phyloP scores from a whole-genome alignment of 1,140 invertebrate genomes.

The Drosophila bifasciata region DNA sequence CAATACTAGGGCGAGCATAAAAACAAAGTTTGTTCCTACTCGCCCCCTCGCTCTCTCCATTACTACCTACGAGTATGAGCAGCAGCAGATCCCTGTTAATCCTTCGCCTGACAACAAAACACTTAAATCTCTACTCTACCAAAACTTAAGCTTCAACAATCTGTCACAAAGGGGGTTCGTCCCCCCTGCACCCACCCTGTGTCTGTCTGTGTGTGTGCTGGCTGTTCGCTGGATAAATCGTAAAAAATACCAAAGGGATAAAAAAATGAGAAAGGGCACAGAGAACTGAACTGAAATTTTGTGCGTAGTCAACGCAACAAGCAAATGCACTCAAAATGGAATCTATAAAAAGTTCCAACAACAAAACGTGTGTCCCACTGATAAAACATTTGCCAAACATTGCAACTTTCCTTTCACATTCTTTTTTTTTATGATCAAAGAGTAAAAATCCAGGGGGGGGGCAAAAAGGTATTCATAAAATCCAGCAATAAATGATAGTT shows the following conservation, averaged over 20 bases:
- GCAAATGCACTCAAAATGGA: constrained; percentile 74
- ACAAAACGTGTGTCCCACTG: constrained; percentile 59
- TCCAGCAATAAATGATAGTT: neutral
- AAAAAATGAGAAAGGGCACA: constrained; percentile 12
- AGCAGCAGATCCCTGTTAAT: constrained; percentile 10
- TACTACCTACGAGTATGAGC: too few species aligned
- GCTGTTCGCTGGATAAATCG: constrained; percentile 54
- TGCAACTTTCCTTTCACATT: constrained; percentile 31
- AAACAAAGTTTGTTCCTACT: neutral
- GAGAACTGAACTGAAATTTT: constrained; percentile 10
- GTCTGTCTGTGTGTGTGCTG: neutral
- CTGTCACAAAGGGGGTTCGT: constrained; percentile 49
- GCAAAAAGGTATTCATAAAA: constrained; percentile 44
- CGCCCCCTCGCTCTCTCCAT: neutral
- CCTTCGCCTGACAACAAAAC: constrained; percentile 13
- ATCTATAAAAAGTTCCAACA: constrained; percentile 48
- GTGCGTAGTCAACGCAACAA: constrained; percentile 70
- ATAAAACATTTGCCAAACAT: constrained; percentile 55
- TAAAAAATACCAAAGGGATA: constrained; percentile 60
- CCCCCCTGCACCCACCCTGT: neutral
- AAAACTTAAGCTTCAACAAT: constrained; percentile 43
- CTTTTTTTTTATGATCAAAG: constrained; percentile 43
- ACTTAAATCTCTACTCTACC: neutral
- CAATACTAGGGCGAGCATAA: neutral
- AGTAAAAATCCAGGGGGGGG: constrained; percentile 28